Evolutionary conservation across 2,113 vertebrate species (phyloP).

Genomic region (Perccottus glenii): DNA sequence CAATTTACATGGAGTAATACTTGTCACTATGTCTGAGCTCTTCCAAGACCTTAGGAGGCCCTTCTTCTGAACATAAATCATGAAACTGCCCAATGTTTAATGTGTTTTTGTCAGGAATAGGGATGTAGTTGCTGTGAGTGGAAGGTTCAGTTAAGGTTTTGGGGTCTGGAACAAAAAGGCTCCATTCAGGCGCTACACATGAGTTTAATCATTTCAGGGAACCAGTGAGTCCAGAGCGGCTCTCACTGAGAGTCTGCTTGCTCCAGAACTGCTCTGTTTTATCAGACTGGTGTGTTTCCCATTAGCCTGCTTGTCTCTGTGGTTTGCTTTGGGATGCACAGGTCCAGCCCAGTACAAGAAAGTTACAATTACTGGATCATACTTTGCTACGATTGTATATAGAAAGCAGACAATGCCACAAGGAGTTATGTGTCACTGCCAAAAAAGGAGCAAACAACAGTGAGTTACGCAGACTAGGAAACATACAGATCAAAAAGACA

Average conservation of each 20-base stretch:
- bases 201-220: slow-evolving; percentile 75
- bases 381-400: slow-evolving; percentile 62
- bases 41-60: slow-evolving; percentile 31
- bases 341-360: slow-evolving; percentile 65
- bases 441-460: slow-evolving; percentile 19
- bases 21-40: slow-evolving; percentile 51
- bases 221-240: slow-evolving; percentile 56
- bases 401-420: slow-evolving; percentile 61
- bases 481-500: slow-evolving; percentile 21
- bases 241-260: slow-evolving; percentile 53
- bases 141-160: slow-evolving; percentile 72
- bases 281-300: slow-evolving; percentile 72
- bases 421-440: slow-evolving; percentile 60
- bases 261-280: slow-evolving; percentile 54
- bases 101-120: slow-evolving; percentile 59
- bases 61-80: slow-evolving; percentile 54
- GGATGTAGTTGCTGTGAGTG: slow-evolving; percentile 34
- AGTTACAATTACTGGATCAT: slow-evolving; percentile 64
- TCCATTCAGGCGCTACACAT: slow-evolving; percentile 65
- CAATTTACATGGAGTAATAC: slow-evolving; percentile 51
- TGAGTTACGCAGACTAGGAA: slow-evolving; percentile 3
- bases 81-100: slow-evolving; percentile 50
- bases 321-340: slow-evolving; percentile 62
- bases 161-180: slow-evolving; percentile 65
- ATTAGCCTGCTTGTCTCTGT: slow-evolving; percentile 68